Percentiles rank a stretch among this genome's conserved stretches.
phyloP scores from a whole-genome alignment of 2,888 invertebrate genomes.

The Hipparchia sbordonii region DNA sequence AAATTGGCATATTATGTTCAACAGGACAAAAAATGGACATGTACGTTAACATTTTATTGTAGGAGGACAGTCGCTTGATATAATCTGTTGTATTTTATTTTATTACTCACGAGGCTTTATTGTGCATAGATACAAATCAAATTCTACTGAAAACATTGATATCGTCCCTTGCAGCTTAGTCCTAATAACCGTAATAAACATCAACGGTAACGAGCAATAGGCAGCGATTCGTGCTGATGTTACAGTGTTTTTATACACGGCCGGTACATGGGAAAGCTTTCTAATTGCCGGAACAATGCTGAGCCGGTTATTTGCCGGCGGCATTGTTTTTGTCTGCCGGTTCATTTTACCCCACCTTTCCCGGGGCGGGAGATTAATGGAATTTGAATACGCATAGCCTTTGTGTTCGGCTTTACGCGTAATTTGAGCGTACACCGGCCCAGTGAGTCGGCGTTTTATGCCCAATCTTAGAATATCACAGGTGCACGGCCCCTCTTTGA shows the following conservation, averaged over 20 bases:
- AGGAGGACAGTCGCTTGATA: slow-evolving; percentile 2
- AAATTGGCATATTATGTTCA: slow-evolving; percentile 15
- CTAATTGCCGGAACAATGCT: slow-evolving; percentile 84
- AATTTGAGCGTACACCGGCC: slow-evolving; percentile 78
- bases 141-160: slow-evolving; percentile 69
- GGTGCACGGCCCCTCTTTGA: slow-evolving; percentile 60
- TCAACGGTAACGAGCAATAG: slow-evolving; percentile 82
- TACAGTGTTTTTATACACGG: slow-evolving; percentile 82
- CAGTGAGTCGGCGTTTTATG: slow-evolving; percentile 75
- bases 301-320: slow-evolving; percentile 82
- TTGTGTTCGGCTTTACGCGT: slow-evolving; percentile 82
- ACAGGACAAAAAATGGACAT: not conserved
- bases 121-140: slow-evolving; percentile 54
- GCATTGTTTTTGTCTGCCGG: slow-evolving; percentile 83
- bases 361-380: slow-evolving; percentile 80
- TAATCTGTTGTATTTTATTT: slow-evolving; percentile 25
- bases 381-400: slow-evolving; percentile 83
- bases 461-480: slow-evolving; percentile 69
- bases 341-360: slow-evolving; percentile 81
- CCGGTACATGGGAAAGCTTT: slow-evolving; percentile 83
- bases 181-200: slow-evolving; percentile 83
- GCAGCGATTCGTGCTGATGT: slow-evolving; percentile 82
- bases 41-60: slow-evolving; percentile 19
- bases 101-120: slow-evolving; percentile 29
- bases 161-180: slow-evolving; percentile 75